Base-by-base conservation (phyloP, 2,888 invertebrate genomes). In the Panzeria rudis region DNA sequence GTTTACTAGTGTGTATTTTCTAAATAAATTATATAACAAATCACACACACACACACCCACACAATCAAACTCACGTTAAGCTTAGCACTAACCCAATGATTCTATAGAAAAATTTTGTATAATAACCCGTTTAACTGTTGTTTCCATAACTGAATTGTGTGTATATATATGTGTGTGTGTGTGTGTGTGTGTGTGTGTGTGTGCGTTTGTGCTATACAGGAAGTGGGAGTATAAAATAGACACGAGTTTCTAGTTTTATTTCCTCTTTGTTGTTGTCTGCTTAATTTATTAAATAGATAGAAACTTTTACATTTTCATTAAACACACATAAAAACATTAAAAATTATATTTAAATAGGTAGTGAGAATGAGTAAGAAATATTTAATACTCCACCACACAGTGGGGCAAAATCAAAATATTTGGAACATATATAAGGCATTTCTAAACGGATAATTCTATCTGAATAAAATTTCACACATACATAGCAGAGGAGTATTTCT, bases 1-100 rank as follows among this genome's bases (percentile, higher is more conserved):
- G 72, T 79, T 72, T 72, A 64, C 35, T 72, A 72, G 11, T 44
- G 29, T 29, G 2, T 29, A 71, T 62, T 71, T 62, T 20, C 7
- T 62, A 35, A 44, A 64, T 54, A 71, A 71, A 54, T 61, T 41
- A n/a, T n/a, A 17, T 23, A 54, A 62, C 29, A 62, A 17, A 17
- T 50, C 13, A 20, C 52, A 66, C 44, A 62, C 8, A 66, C 23
- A 56, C 4, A 20, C 52, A 66, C 44, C 50, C 8, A 66, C n/a
- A 44, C 4, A 56, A 0, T 44, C 29, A 56, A 54, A 17, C 23
- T 23, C 41, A 69, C n/a, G n/a, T n/a, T 6, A 62, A 3, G n/a
- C 2, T 25, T 41, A 25, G 3, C 9, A 11, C 11, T 50, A 17
- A 68, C 35, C 35, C 50, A 32, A 17, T 56, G 56, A 71, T 44